Evolutionary conservation across 2,113 vertebrate species (phyloP), one percentile per base, ranked within the genome.

Genomic region (Mormyrus lacerda): DNA sequence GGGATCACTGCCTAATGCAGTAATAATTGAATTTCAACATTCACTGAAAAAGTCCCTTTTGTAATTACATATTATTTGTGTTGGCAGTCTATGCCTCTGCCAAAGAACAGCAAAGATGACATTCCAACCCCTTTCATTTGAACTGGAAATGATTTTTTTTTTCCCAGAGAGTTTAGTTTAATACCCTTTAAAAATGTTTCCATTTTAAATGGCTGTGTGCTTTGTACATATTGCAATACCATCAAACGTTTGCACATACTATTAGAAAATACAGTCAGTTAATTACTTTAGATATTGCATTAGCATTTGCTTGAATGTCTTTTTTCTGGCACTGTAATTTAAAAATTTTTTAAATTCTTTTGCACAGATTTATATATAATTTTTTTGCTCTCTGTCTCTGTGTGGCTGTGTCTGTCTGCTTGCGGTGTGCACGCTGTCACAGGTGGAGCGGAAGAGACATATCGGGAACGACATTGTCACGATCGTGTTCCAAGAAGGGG

Each of bases 381-480:
- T 65, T 76, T 44, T 11, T 39, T 69, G 13, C 27, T 42, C 11
- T 88, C 44, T 47, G 10, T n/a, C 7, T 88, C 31, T 73, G 42
- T 24, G 35, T 31, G 50, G 1, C 50, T 35, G 48, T 86, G 15
- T 19, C n/a, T n/a, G n/a, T n/a, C n/a, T n/a, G n/a, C n/a, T n/a
- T n/a, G n/a, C n/a, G n/a, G n/a, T 92, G 51, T 89, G 65, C 87
- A 1, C 91, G n/a, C 89, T 31, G 79, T 73, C 91, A 61, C 95
- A 99, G 98, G 98, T 99, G 96, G 98, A 99, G 95, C 96, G 98
- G 93, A 99, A 99, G 93, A 95, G 98, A 87, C 98, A 99, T 92
- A 99, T 99, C 87, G 98, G 98, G 89, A 99, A 99, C 39, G 98
- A 99, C 93, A 99, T 99, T 13, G 98, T 99, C 89, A 99, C 98